phyloP scores from a whole-genome alignment of 1,140 invertebrate species.

The Nautilus pompilius region DNA sequence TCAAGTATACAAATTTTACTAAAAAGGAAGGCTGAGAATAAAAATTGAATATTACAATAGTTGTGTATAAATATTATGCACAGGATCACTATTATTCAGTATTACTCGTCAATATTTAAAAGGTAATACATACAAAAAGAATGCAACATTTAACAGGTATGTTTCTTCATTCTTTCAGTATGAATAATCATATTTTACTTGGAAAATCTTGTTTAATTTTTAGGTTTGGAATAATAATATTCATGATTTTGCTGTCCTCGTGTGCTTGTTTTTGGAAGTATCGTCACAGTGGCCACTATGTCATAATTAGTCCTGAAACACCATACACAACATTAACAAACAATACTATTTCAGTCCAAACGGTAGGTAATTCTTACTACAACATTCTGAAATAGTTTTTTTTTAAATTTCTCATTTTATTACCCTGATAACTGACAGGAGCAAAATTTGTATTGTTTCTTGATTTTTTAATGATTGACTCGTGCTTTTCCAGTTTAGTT shows the following conservation, averaged over 20 bases:
- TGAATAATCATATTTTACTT: neutral
- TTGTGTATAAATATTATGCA: neutral
- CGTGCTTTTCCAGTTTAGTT: no score
- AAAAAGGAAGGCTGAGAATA: neutral
- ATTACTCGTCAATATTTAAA: neutral
- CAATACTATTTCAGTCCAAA: no score
- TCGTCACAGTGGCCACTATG: constrained; percentile 13
- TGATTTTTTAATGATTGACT: no score
- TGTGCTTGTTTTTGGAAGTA: constrained; percentile 36
- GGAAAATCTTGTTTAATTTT: neutral
- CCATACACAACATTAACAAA: neutral
- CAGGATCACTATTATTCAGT: neutral
- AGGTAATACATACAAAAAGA: neutral
- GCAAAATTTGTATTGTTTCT: no score
- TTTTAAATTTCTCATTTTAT: no score
- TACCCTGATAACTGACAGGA: no score
- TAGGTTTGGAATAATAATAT: constrained; percentile 39
- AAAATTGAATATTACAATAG: neutral
- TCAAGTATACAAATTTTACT: no score
- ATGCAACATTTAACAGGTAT: neutral
- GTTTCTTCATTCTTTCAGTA: neutral
- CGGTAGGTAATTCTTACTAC: no score
- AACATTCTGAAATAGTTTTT: no score
- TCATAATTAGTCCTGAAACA: neutral
- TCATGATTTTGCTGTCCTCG: constrained; percentile 30